These are phyloP conservation scores for Calyptomena viridis DNA, from an alignment of 2,113 vertebrate genomes.

Conservation along the genomic window DNA sequence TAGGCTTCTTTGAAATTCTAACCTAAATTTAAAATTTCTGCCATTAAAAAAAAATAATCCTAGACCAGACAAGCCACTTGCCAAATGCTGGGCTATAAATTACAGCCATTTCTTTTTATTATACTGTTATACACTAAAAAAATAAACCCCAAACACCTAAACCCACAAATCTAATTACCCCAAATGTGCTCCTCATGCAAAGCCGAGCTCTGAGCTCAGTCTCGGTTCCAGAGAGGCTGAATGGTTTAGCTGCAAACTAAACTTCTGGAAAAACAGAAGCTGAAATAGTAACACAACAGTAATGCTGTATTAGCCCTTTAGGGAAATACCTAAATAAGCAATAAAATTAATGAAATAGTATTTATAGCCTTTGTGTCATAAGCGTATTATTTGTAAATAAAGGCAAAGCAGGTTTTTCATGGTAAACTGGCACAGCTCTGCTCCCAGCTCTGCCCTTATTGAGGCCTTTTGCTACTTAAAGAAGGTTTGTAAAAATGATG, in stretches of 20 bases:
- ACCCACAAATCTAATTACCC: slow-evolving; percentile 58
- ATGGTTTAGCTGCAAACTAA: slow-evolving; percentile 8
- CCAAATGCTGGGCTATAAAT: slow-evolving; percentile 39
- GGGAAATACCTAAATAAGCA: slow-evolving; percentile 37
- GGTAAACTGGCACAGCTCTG: not conserved
- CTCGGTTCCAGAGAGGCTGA: not conserved
- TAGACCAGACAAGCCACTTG: not conserved
- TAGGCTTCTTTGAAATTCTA: slow-evolving; percentile 36
- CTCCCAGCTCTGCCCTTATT: not conserved
- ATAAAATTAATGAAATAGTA: slow-evolving; percentile 23
- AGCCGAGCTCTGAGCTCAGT: not conserved
- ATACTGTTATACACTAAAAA: not conserved
- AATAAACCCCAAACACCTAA: slow-evolving; percentile 47
- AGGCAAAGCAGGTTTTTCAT: not conserved
- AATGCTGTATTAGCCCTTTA: not conserved
- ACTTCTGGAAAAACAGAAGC: slow-evolving; percentile 1
- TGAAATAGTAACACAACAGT: not conserved
- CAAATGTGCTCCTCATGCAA: not conserved
- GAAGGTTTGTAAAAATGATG: not conserved
- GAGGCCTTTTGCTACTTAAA: not conserved
- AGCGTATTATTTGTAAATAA: slow-evolving; percentile 20
- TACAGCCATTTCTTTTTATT: slow-evolving; percentile 51
- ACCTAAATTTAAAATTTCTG: slow-evolving; percentile 38
- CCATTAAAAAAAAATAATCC: not conserved
- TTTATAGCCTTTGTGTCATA: not conserved